These are phyloP conservation scores for Pandion haliaetus DNA, from an alignment of 2,113 vertebrate genomes.

Conservation along the genomic window DNA sequence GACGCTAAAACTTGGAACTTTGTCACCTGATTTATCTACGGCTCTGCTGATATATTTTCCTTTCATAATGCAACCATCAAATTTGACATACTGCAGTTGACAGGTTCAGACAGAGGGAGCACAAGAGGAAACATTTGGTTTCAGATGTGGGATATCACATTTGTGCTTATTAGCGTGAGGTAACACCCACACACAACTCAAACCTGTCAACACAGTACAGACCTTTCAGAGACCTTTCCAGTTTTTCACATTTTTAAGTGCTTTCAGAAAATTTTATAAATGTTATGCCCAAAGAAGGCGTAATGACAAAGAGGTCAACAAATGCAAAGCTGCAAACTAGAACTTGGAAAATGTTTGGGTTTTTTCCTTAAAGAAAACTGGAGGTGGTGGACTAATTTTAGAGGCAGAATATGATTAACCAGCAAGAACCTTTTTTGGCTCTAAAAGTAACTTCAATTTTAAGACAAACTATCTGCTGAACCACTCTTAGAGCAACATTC, in stretches of 20 bases:
- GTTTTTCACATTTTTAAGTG: background rate
- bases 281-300: background rate
- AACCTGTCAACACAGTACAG: background rate
- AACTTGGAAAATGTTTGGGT: background rate
- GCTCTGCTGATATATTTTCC: background rate
- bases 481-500: background rate
- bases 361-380: background rate
- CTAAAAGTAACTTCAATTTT: background rate
- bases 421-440: background rate
- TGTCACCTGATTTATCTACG: background rate
- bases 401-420: background rate
- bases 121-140: slow-evolving; percentile 13
- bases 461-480: background rate
- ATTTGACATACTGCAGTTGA: background rate
- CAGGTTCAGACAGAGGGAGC: background rate
- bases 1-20: background rate
- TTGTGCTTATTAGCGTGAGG: slow-evolving; percentile 40
- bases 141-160: slow-evolving; percentile 17
- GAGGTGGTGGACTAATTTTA: background rate
- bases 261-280: background rate
- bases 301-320: background rate
- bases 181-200: slow-evolving; percentile 5
- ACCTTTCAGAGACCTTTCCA: background rate
- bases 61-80: background rate
- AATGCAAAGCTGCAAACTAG: background rate